Evolutionary conservation across 2,888 invertebrate genomes (phyloP).

Genomic region (Coenonympha glycerion): DNA sequence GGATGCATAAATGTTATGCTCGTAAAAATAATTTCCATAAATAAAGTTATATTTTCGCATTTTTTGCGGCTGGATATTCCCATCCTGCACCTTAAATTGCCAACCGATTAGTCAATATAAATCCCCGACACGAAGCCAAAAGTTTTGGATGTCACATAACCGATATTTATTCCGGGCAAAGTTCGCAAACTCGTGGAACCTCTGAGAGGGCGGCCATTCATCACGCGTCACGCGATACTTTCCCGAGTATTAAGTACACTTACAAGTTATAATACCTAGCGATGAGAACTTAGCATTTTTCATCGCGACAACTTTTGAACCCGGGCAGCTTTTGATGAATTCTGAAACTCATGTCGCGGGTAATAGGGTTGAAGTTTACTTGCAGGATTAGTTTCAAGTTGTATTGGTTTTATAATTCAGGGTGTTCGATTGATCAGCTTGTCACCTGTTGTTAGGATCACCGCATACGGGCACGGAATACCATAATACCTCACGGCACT

Average conservation of each 20-base stretch:
- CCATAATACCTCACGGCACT: too few species aligned
- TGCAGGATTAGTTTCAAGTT: neutral
- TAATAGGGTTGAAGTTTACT: neutral
- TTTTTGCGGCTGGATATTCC: too few species aligned
- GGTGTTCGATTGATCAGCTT: constrained; percentile 22
- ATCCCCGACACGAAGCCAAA: constrained; percentile 11
- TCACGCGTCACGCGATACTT: constrained; percentile 65
- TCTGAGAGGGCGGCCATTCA: constrained; percentile 55
- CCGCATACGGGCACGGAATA: too few species aligned
- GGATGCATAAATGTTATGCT: too few species aligned
- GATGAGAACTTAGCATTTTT: constrained; percentile 59
- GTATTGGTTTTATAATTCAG: constrained; percentile 5
- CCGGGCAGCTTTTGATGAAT: neutral
- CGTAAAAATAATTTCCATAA: too few species aligned
- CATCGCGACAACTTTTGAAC: constrained; percentile 36
- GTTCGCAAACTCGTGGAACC: constrained; percentile 37
- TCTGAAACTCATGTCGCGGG: neutral
- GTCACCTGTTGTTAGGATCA: constrained; percentile 4
- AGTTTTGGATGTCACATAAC: constrained; percentile 30
- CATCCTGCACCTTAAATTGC: too few species aligned
- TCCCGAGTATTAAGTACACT: too few species aligned
- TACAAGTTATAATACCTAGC: too few species aligned
- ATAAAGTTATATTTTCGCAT: too few species aligned
- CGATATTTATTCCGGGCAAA: constrained; percentile 42
- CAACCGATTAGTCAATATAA: neutral